phyloP scores from a whole-genome alignment of 2,113 vertebrate genomes.

The Leptobrachium ailaonicum region DNA sequence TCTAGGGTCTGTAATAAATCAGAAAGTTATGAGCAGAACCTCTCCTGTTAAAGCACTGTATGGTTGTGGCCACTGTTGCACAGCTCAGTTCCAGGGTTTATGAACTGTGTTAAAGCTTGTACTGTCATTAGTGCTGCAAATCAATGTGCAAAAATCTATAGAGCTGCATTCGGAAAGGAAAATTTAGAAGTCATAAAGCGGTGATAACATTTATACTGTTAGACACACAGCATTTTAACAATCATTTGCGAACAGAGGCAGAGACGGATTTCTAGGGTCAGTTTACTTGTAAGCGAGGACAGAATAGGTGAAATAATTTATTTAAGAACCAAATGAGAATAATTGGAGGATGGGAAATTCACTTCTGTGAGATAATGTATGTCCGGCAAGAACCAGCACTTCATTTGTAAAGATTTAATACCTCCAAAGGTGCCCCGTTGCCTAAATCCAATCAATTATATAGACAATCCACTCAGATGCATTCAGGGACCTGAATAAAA shows the following conservation, averaged over 20 bases:
- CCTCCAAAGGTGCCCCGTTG: no score
- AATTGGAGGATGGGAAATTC: no score
- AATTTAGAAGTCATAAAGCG: conserved; percentile 49
- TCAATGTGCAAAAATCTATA: conserved; percentile 48
- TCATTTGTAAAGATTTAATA: no score
- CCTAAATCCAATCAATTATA: no score
- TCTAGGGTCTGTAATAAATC: no score
- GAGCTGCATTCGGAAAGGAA: conserved; percentile 46
- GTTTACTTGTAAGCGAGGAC: conserved; percentile 13
- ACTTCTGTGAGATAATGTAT: no score
- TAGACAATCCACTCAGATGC: no score
- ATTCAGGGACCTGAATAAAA: no score
- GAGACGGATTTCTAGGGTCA: conserved; percentile 21
- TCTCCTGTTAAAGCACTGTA: no score
- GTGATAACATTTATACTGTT: conserved; percentile 39
- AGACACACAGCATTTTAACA: conserved; percentile 23
- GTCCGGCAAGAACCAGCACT: no score
- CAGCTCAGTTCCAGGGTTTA: conserved; percentile 43
- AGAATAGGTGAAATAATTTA: conserved; percentile 1
- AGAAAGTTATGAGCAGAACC: no score
- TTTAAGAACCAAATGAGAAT: conserved; percentile 1
- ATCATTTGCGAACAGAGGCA: conserved; percentile 15
- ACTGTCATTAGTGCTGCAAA: conserved; percentile 48
- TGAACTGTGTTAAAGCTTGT: conserved; percentile 46
- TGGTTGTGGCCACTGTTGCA: no score